Base-by-base conservation (phyloP, 2,888 invertebrate species). In the Clanis bilineata region DNA sequence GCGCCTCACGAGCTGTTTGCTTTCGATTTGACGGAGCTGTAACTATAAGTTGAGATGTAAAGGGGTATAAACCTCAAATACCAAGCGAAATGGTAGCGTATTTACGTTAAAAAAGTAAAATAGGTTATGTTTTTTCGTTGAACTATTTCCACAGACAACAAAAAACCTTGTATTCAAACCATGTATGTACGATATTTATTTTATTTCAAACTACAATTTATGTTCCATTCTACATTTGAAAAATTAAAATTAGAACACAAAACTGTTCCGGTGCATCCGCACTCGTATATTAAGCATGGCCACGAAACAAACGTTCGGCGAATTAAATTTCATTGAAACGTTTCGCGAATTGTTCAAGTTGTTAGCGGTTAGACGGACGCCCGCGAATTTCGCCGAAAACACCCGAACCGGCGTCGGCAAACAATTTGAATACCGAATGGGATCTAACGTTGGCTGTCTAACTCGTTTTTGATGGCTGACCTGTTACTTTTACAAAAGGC, bases 1-100 rank as follows among this genome's bases (percentile, higher is more conserved):
- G 72, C 70, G 69, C 71, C 69, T 69, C 74, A 71, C 71, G 60
- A 58, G 62, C 62, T 87, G 88, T 88, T 88, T 85, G 73, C 72
- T 62, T 87, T 86, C 82, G 77, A 86, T 87, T 83, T 56, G 56
- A 39, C 56, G 39, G 22, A 4, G n/a, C 32, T 32, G 51, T 51
- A 51, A 51, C 51, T 51, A 51, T 51, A 51, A 51, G 10, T 32
- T 51, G 4, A 51, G 51, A 51, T 51, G 51, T 51, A 32, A 32
- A 51, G 51, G 51, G 18, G 18, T 6, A 28, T 51, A 51, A 47
- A 28, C 47, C 15, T 21, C 51, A 9, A 22, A 10, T 32, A 18
- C 32, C 51, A 18, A 18, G 32, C 18, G 23, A 51, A 32, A 32
- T 32, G 28, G 51, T 51, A 15, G n/a, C 9, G 23, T 45, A 7